Base-by-base conservation (phyloP, 2,113 vertebrate genomes). In the Grus americana region DNA sequence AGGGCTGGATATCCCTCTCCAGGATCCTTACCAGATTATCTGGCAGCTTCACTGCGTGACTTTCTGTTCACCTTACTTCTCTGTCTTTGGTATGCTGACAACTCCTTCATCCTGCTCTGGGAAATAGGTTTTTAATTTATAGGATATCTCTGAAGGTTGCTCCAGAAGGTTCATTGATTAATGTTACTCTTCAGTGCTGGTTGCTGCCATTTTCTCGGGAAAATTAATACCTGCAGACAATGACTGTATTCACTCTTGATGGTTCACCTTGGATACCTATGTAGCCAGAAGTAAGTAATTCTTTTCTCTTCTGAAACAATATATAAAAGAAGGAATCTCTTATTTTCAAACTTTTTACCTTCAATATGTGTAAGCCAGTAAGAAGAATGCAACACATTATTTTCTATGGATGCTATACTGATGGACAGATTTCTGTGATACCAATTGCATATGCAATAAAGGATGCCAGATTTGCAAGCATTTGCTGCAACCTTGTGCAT, bases 121-220 rank as follows among this genome's bases (percentile, higher is more conserved):
- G 12, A 91, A 71, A 71, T 2, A 44, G 12, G 5, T 21, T 89
- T 85, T 81, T 79, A 11, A 11, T 71, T 71, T 12, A 62, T 19
- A 21, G 19, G 7, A 9, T 79, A 24, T 27, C 20, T 72, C 27
- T 89, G 62, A 75, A 67, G 16, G 23, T 71, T 65, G 22, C 29
- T 65, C 74, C 36, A 32, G 50, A 49, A 27, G 3, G 7, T 61
- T 57, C 50, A 32, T 21, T 70, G 20, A 9, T 58, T 72, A 38
- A 12, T 20, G 14, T 75, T 80, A 27, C 8, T 55, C 21, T 46
- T 55, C 44, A 0, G 0, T 30, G 50, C 23, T 11, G 5, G 10
- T 63, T 86, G 38, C 47, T 75, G 27, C 6, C 9, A 18, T 87
- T 84, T 93, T 55, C 30, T 63, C 4, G 2, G 32, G 40, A 68